These are phyloP conservation scores for Phortica variegata DNA, from an alignment of 1,140 invertebrate genomes.

Conservation along the genomic window DNA sequence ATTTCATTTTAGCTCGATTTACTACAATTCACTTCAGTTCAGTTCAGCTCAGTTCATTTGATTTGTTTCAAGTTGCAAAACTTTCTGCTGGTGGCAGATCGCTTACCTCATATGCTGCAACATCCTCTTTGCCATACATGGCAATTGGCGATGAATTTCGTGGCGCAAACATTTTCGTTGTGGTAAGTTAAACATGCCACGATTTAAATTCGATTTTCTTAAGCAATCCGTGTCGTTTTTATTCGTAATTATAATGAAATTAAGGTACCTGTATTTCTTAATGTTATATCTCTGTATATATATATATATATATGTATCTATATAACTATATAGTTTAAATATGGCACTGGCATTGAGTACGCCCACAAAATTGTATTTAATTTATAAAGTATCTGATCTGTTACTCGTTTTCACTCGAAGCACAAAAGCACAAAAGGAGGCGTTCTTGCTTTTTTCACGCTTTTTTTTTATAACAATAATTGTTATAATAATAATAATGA, in stretches of 20 bases:
- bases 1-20: too few species aligned
- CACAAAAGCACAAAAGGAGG: conserved; percentile 14
- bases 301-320: conserved; percentile 23
- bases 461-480: conserved; percentile 2
- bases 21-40: conserved; percentile 1
- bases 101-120: conserved; percentile 56
- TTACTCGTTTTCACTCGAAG: too few species aligned
- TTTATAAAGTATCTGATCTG: too few species aligned
- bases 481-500: too few species aligned
- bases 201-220: neutral
- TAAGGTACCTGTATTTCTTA: conserved; percentile 6
- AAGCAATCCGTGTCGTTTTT: neutral
- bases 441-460: conserved; percentile 15
- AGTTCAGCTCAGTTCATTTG: neutral
- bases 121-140: conserved; percentile 52
- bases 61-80: conserved; percentile 7
- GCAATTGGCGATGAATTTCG: conserved; percentile 53
- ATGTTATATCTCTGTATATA: conserved; percentile 20
- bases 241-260: neutral
- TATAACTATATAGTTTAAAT: conserved; percentile 19
- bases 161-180: conserved; percentile 50
- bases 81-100: neutral
- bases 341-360: conserved; percentile 35
- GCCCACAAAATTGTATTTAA: conserved; percentile 28
- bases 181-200: conserved; percentile 30